A percentile compares a stretch with the other conserved stretches of the same genome.
Conservation (phyloP, 2,113 vertebrate species). For the Electrona antarctica region DNA sequence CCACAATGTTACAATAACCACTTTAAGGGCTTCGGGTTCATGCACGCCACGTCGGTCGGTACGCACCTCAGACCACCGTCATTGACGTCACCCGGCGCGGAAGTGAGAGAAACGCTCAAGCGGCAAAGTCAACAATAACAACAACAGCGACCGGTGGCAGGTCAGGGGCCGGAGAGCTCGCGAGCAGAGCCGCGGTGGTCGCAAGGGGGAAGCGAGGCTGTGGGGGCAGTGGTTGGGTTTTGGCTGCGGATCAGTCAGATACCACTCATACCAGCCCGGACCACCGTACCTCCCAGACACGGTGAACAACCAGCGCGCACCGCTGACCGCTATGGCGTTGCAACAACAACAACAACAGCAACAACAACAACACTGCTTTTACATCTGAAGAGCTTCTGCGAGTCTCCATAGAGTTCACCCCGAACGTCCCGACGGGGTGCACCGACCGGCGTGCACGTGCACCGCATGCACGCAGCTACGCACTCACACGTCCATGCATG, state of each 20-base stretch:
- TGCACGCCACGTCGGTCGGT: background rate
- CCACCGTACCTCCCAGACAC: no score
- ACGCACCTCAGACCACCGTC: constrained; percentile 24
- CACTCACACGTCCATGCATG: no score
- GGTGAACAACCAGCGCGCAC: constrained; percentile 11
- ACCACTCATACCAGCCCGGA: constrained; percentile 16
- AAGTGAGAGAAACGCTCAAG: constrained; percentile 53
- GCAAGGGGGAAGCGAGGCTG: constrained; percentile 23
- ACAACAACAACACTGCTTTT: background rate
- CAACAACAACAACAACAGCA: background rate
- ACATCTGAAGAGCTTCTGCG: background rate
- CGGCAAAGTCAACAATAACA: constrained; percentile 56
- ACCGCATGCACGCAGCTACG: no score
- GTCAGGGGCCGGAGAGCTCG: constrained; percentile 20
- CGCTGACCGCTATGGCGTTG: background rate
- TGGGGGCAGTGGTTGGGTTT: constrained; percentile 31
- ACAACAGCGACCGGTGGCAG: constrained; percentile 33
- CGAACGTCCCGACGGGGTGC: background rate
- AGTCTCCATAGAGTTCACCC: background rate
- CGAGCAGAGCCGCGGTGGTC: background rate
- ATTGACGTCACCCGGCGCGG: constrained; percentile 58
- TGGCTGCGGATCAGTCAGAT: constrained; percentile 60
- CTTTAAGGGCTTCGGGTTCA: constrained; percentile 42
- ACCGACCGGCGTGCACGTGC: no score
- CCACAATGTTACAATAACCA: constrained; percentile 46